Evolutionary conservation across 2,888 invertebrate species (phyloP).

Genomic region (Drosophila monieri): DNA sequence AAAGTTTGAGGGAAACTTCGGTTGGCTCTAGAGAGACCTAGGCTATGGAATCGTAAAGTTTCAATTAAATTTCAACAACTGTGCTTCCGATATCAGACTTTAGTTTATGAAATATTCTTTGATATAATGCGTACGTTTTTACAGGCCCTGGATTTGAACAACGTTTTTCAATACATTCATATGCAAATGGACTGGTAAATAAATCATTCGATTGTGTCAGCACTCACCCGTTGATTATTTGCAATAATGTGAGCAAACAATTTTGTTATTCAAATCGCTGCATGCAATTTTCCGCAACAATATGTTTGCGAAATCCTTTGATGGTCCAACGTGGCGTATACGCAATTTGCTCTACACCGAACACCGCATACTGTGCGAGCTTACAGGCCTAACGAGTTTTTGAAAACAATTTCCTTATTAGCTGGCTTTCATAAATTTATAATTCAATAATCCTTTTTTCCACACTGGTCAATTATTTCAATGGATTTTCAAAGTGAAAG

Average conservation of each 20-base stretch:
- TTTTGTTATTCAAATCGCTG: conserved; percentile 39
- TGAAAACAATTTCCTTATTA: conserved; percentile 66
- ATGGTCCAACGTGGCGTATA: conserved; percentile 71
- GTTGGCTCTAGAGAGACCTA: background rate
- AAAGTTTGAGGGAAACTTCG: conserved; percentile 19
- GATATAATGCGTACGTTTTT: background rate
- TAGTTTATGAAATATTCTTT: background rate
- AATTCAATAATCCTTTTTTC: conserved; percentile 50
- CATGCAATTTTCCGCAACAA: conserved; percentile 65
- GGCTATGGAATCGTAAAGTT: conserved; percentile 17
- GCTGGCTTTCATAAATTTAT: conserved; percentile 49
- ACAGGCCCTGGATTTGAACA: background rate
- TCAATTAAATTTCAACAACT: conserved; percentile 23
- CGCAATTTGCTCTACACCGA: conserved; percentile 70
- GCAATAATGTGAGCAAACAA: conserved; percentile 35
- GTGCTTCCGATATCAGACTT: background rate
- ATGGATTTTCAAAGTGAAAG: conserved; percentile 9
- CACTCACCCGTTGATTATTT: conserved; percentile 31
- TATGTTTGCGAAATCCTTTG: conserved; percentile 61
- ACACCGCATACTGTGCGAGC: conserved; percentile 33
- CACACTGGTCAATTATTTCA: conserved; percentile 21
- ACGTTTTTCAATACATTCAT: conserved; percentile 9
- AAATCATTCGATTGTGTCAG: conserved; percentile 12
- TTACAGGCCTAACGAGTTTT: conserved; percentile 18
- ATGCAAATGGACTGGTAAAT: conserved; percentile 24